phyloP scores from a whole-genome alignment of 2,797 vertebrate species.

The Spheniscus humboldti region DNA sequence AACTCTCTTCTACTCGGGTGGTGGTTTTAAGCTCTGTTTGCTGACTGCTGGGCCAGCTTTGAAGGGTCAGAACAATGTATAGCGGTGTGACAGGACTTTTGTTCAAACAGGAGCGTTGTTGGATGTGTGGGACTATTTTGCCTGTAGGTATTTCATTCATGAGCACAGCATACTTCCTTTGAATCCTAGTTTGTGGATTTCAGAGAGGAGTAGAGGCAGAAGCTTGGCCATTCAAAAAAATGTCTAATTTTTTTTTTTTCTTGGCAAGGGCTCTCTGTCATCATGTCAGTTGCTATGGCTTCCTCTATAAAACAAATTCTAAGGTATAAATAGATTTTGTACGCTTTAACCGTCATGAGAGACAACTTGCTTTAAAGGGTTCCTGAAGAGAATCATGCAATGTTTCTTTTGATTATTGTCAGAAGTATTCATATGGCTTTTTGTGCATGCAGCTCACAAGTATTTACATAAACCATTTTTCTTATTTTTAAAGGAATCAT shows the following conservation, averaged over 20 bases:
- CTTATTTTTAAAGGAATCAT: not conserved
- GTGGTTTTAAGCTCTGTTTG: slow-evolving; percentile 24
- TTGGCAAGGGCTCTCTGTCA: slow-evolving; percentile 9
- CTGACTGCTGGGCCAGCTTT: not conserved
- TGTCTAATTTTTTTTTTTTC: not conserved
- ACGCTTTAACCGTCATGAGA: not conserved
- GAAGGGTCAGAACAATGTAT: not conserved
- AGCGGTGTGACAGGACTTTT: not conserved
- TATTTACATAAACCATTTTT: not conserved
- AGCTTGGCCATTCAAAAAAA: slow-evolving; percentile 16
- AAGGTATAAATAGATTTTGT: not conserved
- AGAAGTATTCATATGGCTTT: not conserved
- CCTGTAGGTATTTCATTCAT: slow-evolving; percentile 32
- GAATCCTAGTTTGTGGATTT: not conserved
- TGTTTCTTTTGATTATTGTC: not conserved
- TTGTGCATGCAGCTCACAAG: not conserved
- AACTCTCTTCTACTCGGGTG: not conserved
- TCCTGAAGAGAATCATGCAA: not conserved
- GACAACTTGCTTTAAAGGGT: not conserved
- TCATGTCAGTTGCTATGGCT: slow-evolving; percentile 47
- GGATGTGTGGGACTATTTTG: not conserved
- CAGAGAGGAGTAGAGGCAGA: not conserved
- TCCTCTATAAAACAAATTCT: slow-evolving; percentile 22
- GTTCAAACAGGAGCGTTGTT: not conserved
- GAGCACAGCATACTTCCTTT: not conserved